phyloP scores from a whole-genome alignment of 2,797 vertebrate genomes.

The Falco rusticolus region DNA sequence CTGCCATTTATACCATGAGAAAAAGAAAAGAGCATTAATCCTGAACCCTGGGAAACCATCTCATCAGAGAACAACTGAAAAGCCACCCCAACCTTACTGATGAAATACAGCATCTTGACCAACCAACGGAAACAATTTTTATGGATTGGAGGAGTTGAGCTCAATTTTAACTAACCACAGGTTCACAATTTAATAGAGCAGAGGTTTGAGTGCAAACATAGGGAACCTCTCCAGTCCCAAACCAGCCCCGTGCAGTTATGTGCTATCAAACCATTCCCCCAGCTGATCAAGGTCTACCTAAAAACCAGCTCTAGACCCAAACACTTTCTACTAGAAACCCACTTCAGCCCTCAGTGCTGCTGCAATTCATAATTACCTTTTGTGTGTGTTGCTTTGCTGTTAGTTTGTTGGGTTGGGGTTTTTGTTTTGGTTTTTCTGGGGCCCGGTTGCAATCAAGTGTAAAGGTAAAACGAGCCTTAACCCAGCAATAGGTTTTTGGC shows the following conservation, averaged over 20 bases:
- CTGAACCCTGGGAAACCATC: neutral
- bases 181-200: neutral
- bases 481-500: neutral
- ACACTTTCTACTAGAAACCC: neutral
- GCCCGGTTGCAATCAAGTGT: neutral
- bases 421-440: neutral
- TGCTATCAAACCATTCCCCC: neutral
- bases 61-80: conserved; percentile 22
- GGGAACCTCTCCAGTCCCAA: neutral
- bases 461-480: neutral
- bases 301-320: neutral
- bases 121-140: conserved; percentile 23
- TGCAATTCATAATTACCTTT: neutral
- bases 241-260: neutral
- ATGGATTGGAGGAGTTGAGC: neutral
- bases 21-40: neutral
- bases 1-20: neutral
- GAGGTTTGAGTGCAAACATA: neutral
- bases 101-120: neutral
- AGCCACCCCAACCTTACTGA: neutral
- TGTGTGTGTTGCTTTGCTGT: neutral
- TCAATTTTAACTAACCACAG: neutral
- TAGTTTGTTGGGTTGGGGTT: neutral
- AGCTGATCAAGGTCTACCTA: neutral
- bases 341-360: neutral